Evolutionary conservation across 2,888 invertebrate species (phyloP).

Genomic region (Xiphydria camelus): DNA sequence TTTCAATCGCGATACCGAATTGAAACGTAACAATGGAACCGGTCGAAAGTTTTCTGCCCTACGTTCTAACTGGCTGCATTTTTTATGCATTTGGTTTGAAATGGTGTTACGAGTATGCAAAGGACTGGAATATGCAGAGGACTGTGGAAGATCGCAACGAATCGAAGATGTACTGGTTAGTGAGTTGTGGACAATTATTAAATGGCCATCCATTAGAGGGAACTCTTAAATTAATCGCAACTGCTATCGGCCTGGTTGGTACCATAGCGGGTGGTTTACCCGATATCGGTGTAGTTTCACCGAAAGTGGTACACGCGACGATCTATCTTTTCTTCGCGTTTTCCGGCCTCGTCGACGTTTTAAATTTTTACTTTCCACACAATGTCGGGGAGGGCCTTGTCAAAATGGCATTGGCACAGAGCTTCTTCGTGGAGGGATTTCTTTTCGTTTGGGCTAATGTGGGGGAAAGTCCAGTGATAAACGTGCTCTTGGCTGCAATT

Average conservation of each 20-base stretch:
- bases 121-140: constrained; percentile 31
- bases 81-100: constrained; percentile 49
- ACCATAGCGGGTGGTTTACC: constrained; percentile 41
- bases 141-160: constrained; percentile 19
- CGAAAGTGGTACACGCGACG: constrained; percentile 51
- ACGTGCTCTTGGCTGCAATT: constrained; percentile 35
- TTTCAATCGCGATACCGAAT: too few species aligned
- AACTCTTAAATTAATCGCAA: constrained; percentile 44
- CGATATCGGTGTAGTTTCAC: constrained; percentile 34
- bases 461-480: constrained; percentile 26
- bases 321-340: constrained; percentile 56
- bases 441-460: constrained; percentile 42
- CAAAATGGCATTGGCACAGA: constrained; percentile 51
- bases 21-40: too few species aligned
- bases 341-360: constrained; percentile 54
- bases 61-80: constrained; percentile 44
- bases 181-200: constrained; percentile 32
- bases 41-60: constrained; percentile 36
- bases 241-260: constrained; percentile 44
- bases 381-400: constrained; percentile 50
- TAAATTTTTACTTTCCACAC: constrained; percentile 53
- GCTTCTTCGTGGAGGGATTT: constrained; percentile 55
- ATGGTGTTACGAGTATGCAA: constrained; percentile 51
- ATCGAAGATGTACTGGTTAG: constrained; percentile 23
- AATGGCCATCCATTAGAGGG: constrained; percentile 45